Base-by-base conservation (phyloP, 2,797 vertebrate genomes). In the Chiroxiphia lanceolata region DNA sequence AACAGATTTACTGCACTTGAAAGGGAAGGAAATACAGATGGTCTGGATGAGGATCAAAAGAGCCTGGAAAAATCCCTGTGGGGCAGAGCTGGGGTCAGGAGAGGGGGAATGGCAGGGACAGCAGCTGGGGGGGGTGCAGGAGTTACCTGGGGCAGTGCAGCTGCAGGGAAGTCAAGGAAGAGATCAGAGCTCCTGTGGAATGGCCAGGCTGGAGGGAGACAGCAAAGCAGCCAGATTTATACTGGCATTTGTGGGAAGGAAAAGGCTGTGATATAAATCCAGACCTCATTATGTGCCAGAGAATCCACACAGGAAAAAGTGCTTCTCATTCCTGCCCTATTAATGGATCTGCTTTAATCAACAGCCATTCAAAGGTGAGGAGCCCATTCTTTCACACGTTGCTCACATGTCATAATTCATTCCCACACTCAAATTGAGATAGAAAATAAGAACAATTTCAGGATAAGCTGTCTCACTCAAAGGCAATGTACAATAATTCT, bases 71-170 rank as follows among this genome's bases (percentile, higher is more conserved):
- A 57, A 47, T 18, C 33, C 65, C 65, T 57, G 23, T 15, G 0
- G 5, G 29, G 50, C 21, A 25, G 75, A 63, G 82, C 65, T 42
- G 7, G 80, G 83, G 63, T 44, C 34, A 36, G 77, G 63, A 1
- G 29, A 74, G 69, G 83, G 91, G 56, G 38, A 69, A 23, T 13
- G 63, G 63, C 77, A 79, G 45, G 2, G 68, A 7, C 42, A 83
- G 77, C 84, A 83, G 38, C 94, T 65, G 80, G 54, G 0, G 0
- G 1, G 3, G 40, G 1, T 57, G 45, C 1, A 15, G 0, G 4
- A 18, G 42, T 33, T 38, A 51, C 57, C 67, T 15, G 63, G 47
- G 57, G 63, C 89, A 44, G 27, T 4, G 4, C 38, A 31, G 77
- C 57, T 79, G 89, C 38, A 40, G 2, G 16, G 4, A 9, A 45